These are phyloP conservation scores for Pollachius pollachius DNA, from an alignment of 2,113 vertebrate genomes.

Conservation along the genomic window DNA sequence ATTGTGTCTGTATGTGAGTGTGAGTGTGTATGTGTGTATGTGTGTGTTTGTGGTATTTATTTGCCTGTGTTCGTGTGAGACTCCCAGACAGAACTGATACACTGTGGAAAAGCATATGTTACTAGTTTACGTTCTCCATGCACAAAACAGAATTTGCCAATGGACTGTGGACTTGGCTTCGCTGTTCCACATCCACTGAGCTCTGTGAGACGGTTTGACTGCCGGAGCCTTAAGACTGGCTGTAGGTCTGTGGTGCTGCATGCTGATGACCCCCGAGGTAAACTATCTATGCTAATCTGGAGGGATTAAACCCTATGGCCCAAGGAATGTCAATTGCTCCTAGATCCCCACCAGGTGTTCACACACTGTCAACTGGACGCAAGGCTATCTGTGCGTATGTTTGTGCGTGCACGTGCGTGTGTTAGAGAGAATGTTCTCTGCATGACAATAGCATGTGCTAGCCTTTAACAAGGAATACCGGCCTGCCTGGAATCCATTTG, in stretches of 20 bases:
- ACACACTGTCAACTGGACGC: conserved; percentile 30
- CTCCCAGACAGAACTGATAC: no score
- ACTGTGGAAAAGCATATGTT: no score
- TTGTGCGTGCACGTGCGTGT: conserved; percentile 3
- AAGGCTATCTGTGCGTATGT: conserved; percentile 20
- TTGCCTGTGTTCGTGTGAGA: no score
- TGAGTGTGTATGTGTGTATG: no score
- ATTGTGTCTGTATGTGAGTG: no score
- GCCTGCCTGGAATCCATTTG: conserved; percentile 46
- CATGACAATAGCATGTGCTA: conserved; percentile 47
- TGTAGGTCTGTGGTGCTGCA: conserved; percentile 29
- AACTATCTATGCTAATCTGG: conserved; percentile 51
- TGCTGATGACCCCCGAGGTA: conserved; percentile 51
- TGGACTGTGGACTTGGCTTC: no score
- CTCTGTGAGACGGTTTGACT: background rate
- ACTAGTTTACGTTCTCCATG: no score
- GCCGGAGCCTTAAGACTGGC: background rate
- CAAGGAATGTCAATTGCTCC: conserved; percentile 42
- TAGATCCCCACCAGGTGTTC: conserved; percentile 63
- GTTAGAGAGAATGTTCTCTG: conserved; percentile 32
- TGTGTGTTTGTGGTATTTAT: no score
- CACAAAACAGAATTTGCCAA: no score
- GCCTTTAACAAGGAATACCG: conserved; percentile 28
- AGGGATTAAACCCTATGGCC: conserved; percentile 52
- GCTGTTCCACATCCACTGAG: background rate